Evolutionary conservation across 2,888 invertebrate genomes (phyloP), one percentile per base, ranked within the genome.

Genomic region (Ditylenchus weischeri): DNA sequence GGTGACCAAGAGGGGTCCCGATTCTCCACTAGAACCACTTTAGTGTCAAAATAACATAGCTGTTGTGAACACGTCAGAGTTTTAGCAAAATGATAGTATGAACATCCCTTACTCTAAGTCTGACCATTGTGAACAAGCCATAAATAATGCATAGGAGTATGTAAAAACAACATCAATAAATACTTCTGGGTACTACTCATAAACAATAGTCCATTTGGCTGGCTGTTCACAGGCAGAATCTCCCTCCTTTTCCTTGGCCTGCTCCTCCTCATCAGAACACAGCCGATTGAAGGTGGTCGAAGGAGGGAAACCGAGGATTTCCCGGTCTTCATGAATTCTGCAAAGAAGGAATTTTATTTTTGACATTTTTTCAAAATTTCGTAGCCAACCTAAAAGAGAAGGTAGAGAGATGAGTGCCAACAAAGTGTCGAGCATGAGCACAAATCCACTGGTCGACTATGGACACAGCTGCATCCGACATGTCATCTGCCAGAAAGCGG

Each of bases 321-420:
- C 95, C 36, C 96, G 87, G 83, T 98, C 96, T 84, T 98, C 96
- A 85, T 95, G 93, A 75, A 98, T 96, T 66, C 96, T 88, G 84
- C 11, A 54, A 54, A 10, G 5, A 43, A 8, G 15, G 15, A 43
- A 43, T 13, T 38, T 43, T 15, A 43, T 43, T 43, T 43, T 43
- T 43, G 11, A 15, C 15, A 2, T 43, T 43, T 38, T 43, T 13
- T 43, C 15, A 43, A 8, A 43, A 8, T 43, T 43, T 43, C n/a
- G n/a, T 50, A 18, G 21, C 50, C 21, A 50, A 50, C 50, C 50
- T 50, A 21, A 90, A 94, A 0, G 94, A 90, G 84, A 95, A 96
- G 0, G 96, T 98, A 69, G 96, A 96, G 77, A 93, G 92, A 83
- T 90, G 88, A 0, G 92, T 93, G 13, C 96, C 96, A 89, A 74